Evolutionary conservation across 1,140 invertebrate genomes (phyloP).

Genomic region (Drosophila fuyamai): DNA sequence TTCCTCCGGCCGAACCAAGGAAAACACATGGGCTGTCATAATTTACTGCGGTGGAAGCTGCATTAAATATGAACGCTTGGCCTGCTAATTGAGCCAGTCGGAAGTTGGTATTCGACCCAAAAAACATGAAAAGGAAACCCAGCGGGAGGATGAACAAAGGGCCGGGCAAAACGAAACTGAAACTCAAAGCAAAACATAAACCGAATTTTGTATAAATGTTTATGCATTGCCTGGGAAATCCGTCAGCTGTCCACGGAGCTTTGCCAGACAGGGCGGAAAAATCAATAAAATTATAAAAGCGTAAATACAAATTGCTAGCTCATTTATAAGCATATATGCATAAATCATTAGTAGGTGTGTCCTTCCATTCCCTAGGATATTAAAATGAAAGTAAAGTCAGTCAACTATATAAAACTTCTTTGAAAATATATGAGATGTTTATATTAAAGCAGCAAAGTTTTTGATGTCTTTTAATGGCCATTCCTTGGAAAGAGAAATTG

Average conservation of each 20-base stretch:
- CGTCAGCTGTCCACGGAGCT: slow-evolving; percentile 61
- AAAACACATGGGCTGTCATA: slow-evolving; percentile 48
- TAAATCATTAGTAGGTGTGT: slow-evolving; percentile 1
- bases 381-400: neutral
- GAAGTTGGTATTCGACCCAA: slow-evolving; percentile 26
- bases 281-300: slow-evolving; percentile 83
- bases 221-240: slow-evolving; percentile 63
- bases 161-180: slow-evolving; percentile 43
- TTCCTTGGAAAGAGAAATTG: neutral
- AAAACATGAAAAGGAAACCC: slow-evolving; percentile 59
- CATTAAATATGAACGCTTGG: slow-evolving; percentile 51
- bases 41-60: slow-evolving; percentile 50
- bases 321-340: slow-evolving; percentile 27
- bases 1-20: neutral
- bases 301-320: slow-evolving; percentile 66
- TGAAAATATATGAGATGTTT: neutral
- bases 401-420: slow-evolving; percentile 3
- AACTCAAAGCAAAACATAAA: slow-evolving; percentile 41
- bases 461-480: neutral
- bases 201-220: slow-evolving; percentile 51
- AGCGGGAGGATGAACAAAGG: slow-evolving; percentile 1
- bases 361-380: neutral
- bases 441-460: neutral
- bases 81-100: slow-evolving; percentile 60
- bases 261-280: slow-evolving; percentile 65